Evolutionary conservation across 2,888 invertebrate genomes (phyloP), one percentile per base, ranked within the genome.

Genomic region (Lepas anatifera): DNA sequence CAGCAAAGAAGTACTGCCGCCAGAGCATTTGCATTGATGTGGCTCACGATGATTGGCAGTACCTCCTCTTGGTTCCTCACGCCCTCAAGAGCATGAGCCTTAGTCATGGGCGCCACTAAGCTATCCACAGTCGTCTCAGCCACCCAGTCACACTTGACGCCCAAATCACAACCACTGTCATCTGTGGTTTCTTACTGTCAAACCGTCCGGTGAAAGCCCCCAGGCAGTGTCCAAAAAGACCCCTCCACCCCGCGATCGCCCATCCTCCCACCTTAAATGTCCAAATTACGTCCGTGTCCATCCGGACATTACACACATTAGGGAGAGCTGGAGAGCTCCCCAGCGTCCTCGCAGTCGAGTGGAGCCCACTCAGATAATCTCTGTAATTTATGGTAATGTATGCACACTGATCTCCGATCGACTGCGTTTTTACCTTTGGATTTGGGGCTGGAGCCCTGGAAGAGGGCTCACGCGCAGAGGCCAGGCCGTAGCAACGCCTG

Each of bases 281-380:
- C 58, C 58, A 58, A 58, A 58, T 58, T 58, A 58, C 58, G 32
- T 32, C 32, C 4, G 58, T 32, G 58, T 58, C 58, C 58, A 58
- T 22, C 32, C 32, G 18, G 58, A 58, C 58, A 58, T 58, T 58
- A 58, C 58, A 58, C 58, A 32, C 58, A 58, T 32, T 58, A n/a
- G 25, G 58, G 58, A 58, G 58, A 58, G 32, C 6, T 32, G 25
- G 58, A 32, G 25, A 13, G 58, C 58, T 25, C 27, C n/a, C n/a
- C n/a, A n/a, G n/a, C n/a, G n/a, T n/a, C n/a, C n/a, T n/a, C n/a
- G n/a, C n/a, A n/a, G n/a, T n/a, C n/a, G n/a, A n/a, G n/a, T n/a
- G n/a, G n/a, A n/a, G n/a, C n/a, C n/a, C n/a, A n/a, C n/a, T n/a
- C n/a, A n/a, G n/a, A n/a, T n/a, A n/a, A n/a, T n/a, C 4, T 13